Evolutionary conservation across 2,797 vertebrate species (phyloP).

Genomic region (Gymnoscopelus braueri): DNA sequence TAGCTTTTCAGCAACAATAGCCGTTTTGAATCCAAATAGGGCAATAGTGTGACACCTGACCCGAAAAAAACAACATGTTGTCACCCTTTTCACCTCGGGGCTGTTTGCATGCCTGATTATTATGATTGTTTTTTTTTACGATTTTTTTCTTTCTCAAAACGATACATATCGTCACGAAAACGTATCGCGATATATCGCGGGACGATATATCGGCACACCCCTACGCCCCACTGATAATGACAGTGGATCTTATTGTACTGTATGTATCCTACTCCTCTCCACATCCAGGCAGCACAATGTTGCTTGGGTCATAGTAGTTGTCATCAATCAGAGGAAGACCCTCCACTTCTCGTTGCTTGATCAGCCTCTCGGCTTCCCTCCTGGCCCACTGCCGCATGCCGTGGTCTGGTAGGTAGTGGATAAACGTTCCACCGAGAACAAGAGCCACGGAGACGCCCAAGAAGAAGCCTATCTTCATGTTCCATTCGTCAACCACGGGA

Average conservation of each 20-base stretch:
- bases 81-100: too few relatives aligned
- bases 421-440: slow-evolving; percentile 82
- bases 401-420: slow-evolving; percentile 87
- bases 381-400: slow-evolving; percentile 86
- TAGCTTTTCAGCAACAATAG: too few relatives aligned
- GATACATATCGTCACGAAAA: too few relatives aligned
- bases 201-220: too few relatives aligned
- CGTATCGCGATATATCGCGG: too few relatives aligned
- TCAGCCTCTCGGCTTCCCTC: slow-evolving; percentile 84
- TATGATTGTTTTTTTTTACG: too few relatives aligned
- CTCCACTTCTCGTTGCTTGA: slow-evolving; percentile 78
- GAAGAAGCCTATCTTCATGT: slow-evolving; percentile 86
- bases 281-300: slow-evolving; percentile 68
- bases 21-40: too few relatives aligned
- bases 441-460: slow-evolving; percentile 84
- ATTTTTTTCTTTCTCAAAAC: too few relatives aligned
- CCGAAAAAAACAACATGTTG: too few relatives aligned
- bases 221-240: too few relatives aligned
- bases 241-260: not conserved
- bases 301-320: slow-evolving; percentile 84
- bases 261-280: slow-evolving; percentile 58
- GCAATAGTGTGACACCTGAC: too few relatives aligned
- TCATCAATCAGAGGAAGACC: slow-evolving; percentile 84
- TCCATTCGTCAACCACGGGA: slow-evolving; percentile 82
- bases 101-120: too few relatives aligned